A percentile compares a stretch with the other conserved stretches of the same genome.
These are phyloP conservation scores for Lycocerus yunnanus DNA, from an alignment of 2,888 invertebrate genomes.

Conservation along the genomic window DNA sequence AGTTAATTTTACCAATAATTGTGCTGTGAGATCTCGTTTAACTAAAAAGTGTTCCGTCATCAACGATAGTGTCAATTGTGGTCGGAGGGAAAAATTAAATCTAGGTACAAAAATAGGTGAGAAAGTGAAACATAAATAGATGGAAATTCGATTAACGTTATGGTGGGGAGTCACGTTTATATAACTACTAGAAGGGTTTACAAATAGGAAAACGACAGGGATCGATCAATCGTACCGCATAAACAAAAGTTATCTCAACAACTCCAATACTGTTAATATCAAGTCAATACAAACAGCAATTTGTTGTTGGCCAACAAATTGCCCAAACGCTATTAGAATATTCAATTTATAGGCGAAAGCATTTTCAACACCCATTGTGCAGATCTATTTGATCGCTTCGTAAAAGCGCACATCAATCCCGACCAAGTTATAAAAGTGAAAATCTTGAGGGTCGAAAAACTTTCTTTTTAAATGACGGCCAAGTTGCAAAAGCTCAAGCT, in stretches of 20 bases:
- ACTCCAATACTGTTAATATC: conserved; percentile 9
- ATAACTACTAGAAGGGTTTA: conserved; percentile 6
- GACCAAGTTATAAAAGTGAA: neutral
- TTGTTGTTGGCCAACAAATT: conserved; percentile 8
- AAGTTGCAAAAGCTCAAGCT: neutral
- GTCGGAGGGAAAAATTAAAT: neutral
- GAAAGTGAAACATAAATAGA: neutral
- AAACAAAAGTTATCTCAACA: conserved; percentile 7
- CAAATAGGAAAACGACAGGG: conserved; percentile 11
- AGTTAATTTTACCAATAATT: conserved; percentile 16
- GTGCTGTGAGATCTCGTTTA: conserved; percentile 11
- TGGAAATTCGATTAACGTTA: neutral
- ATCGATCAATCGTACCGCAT: conserved; percentile 17
- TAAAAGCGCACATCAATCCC: neutral
- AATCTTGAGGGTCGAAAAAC: neutral
- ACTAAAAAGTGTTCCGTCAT: neutral
- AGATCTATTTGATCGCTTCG: neutral
- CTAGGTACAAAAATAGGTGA: neutral
- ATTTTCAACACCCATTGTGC: neutral
- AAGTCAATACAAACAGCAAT: conserved; percentile 12
- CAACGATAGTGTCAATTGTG: neutral
- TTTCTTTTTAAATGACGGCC: neutral
- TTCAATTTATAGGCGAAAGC: neutral
- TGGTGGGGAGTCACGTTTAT: conserved; percentile 3
- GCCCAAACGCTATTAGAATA: conserved; percentile 3